Percentiles rank a stretch among this genome's conserved stretches.
Conservation (phyloP, 2,113 vertebrate species). For the Condylura cristata region DNA sequence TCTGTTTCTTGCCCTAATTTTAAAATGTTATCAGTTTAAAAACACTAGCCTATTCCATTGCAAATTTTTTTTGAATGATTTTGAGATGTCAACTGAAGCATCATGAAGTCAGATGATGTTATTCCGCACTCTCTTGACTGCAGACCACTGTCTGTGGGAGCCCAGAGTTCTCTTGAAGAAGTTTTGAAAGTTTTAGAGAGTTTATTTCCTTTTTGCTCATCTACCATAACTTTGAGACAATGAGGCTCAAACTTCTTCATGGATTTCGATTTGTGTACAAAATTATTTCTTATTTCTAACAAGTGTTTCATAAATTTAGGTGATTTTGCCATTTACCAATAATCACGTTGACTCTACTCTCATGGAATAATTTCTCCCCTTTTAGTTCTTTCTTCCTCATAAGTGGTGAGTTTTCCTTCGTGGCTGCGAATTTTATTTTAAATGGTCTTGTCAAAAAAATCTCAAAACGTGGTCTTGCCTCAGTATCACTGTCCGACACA, state of each 20-base stretch:
- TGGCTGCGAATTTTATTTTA: not conserved
- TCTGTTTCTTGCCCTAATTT: not conserved
- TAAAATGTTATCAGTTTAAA: conserved; percentile 35
- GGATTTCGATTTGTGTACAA: not conserved
- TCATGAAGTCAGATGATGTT: not conserved
- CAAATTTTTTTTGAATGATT: no score
- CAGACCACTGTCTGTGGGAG: not conserved
- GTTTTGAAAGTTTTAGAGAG: not conserved
- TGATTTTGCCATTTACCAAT: not conserved
- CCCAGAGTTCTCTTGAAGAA: not conserved
- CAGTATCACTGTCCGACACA: not conserved
- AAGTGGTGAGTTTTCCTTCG: not conserved
- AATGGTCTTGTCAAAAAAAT: not conserved
- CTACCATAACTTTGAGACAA: not conserved
- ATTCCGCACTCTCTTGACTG: not conserved
- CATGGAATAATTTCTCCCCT: not conserved
- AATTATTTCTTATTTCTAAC: not conserved
- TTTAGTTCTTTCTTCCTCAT: not conserved
- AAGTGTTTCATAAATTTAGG: not conserved
- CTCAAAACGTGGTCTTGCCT: not conserved
- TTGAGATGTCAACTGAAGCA: no score
- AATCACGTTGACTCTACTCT: not conserved
- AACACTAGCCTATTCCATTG: not conserved
- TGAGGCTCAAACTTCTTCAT: not conserved
- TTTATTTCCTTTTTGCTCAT: not conserved